These are phyloP conservation scores for Conopomorpha cramerella DNA, from an alignment of 1,140 invertebrate species.

Conservation along the genomic window DNA sequence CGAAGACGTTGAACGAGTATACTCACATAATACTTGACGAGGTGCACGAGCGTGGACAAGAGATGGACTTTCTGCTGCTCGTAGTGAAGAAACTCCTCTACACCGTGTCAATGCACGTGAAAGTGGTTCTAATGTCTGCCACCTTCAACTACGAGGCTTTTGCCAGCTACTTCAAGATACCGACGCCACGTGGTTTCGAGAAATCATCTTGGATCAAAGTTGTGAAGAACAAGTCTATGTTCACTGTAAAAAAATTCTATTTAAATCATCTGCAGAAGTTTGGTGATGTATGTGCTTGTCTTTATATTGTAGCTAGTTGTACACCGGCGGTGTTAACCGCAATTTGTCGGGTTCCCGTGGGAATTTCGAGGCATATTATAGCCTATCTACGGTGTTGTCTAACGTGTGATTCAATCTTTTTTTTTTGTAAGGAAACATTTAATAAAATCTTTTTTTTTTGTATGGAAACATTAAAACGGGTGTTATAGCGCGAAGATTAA, in stretches of 20 bases:
- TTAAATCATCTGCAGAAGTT: conserved; percentile 66
- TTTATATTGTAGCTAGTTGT: too few species aligned
- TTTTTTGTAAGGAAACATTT: too few species aligned
- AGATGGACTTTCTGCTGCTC: conserved; percentile 90
- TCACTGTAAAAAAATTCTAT: conserved; percentile 67
- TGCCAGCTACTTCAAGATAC: conserved; percentile 71
- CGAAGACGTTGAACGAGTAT: conserved; percentile 63
- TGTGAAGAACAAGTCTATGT: conserved; percentile 49
- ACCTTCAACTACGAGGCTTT: conserved; percentile 79
- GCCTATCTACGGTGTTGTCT: too few species aligned
- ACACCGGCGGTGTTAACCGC: too few species aligned
- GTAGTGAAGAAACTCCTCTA: conserved; percentile 81
- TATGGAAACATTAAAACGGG: too few species aligned
- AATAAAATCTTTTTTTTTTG: too few species aligned
- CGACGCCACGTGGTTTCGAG: conserved; percentile 40
- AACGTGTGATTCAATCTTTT: too few species aligned
- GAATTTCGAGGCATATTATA: too few species aligned
- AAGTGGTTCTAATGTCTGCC: conserved; percentile 87
- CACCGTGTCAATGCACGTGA: conserved; percentile 71
- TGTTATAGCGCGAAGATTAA: too few species aligned
- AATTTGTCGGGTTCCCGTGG: too few species aligned
- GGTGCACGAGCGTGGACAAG: conserved; percentile 93
- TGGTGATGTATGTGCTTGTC: conserved; percentile 26
- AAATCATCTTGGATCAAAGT: conserved; percentile 67
- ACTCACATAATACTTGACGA: conserved; percentile 96